These are phyloP conservation scores for Melanargia galathea DNA, from an alignment of 2,888 invertebrate genomes.

Conservation along the genomic window DNA sequence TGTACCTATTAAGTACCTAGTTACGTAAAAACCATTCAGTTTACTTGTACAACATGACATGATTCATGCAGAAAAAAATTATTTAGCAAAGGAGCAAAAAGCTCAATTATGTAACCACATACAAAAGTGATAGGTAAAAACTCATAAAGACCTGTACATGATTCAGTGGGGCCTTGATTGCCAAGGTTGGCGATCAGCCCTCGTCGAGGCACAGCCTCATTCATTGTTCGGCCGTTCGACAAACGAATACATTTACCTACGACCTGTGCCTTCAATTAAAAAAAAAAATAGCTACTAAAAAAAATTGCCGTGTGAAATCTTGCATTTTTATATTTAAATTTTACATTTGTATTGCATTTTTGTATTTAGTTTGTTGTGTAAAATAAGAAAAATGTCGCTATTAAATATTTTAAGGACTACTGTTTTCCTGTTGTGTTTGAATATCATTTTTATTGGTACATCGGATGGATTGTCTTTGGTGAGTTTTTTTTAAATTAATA, in stretches of 20 bases:
- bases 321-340: not conserved
- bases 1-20: no score
- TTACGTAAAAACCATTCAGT: no score
- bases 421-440: conserved; percentile 56
- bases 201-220: conserved; percentile 41
- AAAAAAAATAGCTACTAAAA: conserved; percentile 5
- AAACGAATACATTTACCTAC: conserved; percentile 20
- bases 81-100: no score
- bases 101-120: no score
- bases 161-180: conserved; percentile 64
- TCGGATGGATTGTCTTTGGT: conserved; percentile 63
- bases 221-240: conserved; percentile 33
- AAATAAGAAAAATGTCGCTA: conserved; percentile 8
- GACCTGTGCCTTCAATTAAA: conserved; percentile 17
- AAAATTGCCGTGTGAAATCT: conserved; percentile 1
- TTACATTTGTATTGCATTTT: not conserved
- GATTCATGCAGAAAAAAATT: no score
- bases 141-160: conserved; percentile 45
- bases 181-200: conserved; percentile 63
- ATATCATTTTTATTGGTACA: conserved; percentile 57
- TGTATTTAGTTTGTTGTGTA: not conserved
- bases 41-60: no score
- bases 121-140: conserved; percentile 34
- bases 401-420: conserved; percentile 47
- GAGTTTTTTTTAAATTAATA: conserved; percentile 36